These are phyloP conservation scores for Chrysina gloriosa DNA, from an alignment of 2,888 invertebrate species.

Conservation along the genomic window DNA sequence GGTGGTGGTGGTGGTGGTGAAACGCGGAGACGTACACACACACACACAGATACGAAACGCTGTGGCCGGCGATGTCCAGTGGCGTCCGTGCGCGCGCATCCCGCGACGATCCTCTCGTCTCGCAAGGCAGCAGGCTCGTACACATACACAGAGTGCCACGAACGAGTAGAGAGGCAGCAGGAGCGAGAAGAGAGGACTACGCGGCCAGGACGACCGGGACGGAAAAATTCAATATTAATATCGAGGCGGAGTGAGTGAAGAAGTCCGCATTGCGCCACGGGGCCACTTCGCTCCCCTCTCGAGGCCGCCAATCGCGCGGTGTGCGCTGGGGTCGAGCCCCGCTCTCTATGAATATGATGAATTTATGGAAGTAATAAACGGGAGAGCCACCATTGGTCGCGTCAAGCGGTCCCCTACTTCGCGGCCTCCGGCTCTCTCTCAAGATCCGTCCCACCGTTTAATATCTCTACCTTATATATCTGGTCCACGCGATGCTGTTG, in stretches of 20 bases:
- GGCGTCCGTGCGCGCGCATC: constrained; percentile 63
- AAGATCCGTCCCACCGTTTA: too few relatives aligned
- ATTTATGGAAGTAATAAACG: constrained; percentile 88
- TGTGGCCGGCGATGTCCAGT: constrained; percentile 57
- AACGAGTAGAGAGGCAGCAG: too few relatives aligned
- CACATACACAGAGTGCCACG: background rate
- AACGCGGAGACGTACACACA: background rate
- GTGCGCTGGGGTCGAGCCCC: constrained; percentile 50
- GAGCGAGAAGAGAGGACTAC: too few relatives aligned
- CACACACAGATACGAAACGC: constrained; percentile 26
- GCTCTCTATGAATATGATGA: constrained; percentile 65
- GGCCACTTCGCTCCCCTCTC: constrained; percentile 60
- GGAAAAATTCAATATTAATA: constrained; percentile 84
- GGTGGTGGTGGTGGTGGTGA: background rate
- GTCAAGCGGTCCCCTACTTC: too few relatives aligned
- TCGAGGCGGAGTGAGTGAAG: constrained; percentile 75
- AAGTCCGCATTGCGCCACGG: constrained; percentile 70
- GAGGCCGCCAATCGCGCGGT: constrained; percentile 67
- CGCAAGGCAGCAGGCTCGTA: background rate
- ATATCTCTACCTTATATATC: too few relatives aligned
- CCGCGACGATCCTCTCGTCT: constrained; percentile 50
- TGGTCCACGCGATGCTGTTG: too few relatives aligned
- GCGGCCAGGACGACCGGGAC: background rate
- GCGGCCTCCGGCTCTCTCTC: too few relatives aligned
- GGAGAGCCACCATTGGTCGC: constrained; percentile 76